Evolutionary conservation across 1,140 invertebrate species (phyloP), one percentile per base, ranked within the genome.

Genomic region (Papilio polytes): DNA sequence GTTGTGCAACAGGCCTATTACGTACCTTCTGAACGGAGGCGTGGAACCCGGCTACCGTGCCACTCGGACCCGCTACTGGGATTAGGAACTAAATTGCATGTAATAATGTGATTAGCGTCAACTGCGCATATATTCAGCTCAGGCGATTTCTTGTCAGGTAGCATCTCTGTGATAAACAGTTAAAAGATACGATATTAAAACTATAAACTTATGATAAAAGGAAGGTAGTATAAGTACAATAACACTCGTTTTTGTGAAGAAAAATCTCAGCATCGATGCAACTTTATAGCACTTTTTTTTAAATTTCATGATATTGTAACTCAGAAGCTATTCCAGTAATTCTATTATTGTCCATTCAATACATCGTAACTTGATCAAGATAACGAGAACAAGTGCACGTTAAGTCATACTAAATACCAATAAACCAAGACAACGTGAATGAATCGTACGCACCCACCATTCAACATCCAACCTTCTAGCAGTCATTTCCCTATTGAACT

Each of bases 351-450:
- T 56, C 18, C 18, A 10, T 18, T 53, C 6, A 53, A 53, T 53
- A 15, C 13, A 53, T n/a, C 6, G 18, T 56, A n/a, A 56, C 18
- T 56, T 56, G 53, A 56, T 56, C 22, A 12, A 63, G 22, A 26
- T 63, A 26, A 22, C n/a, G 8, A 59, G 56, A 59, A 59, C 20
- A 63, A 26, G 22, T 63, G 22, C 59, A 56, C 48, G 85, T 87
- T 88, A 87, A 87, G 85, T 90, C 86, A 87, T 88, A 90, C 86
- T 84, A 89, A 91, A 91, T 91, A 89, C 87, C 89, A 84, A 90
- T 88, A 88, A 86, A 87, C 83, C 87, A 85, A 82, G 83, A 82
- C 82, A 88, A 89, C 86, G 78, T 92, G 91, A 92, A 91, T 92
- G 90, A 91, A 92, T 90, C 82, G 85, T 86, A 86, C 84, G 87